Evolutionary conservation across 2,113 vertebrate genomes (phyloP).

Genomic region (Sigmodon hispidus): DNA sequence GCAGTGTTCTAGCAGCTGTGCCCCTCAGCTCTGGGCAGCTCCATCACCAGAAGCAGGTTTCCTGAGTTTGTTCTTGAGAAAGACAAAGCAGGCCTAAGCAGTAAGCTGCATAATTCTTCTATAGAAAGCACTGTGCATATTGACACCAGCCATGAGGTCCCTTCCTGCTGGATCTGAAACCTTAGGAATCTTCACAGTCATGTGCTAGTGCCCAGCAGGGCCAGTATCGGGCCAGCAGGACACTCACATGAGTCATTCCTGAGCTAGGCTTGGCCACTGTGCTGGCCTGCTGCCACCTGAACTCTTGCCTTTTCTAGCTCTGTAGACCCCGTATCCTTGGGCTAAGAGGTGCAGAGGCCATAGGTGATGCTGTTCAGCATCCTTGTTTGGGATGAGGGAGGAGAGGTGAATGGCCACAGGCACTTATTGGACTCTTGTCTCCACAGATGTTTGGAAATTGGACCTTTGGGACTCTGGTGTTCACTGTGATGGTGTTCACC

Average conservation of each 20-base stretch:
- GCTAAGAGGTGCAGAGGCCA: neutral
- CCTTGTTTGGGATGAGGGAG: neutral
- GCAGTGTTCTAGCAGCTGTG: neutral
- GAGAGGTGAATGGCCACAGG: rapidly evolving
- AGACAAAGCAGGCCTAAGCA: rapidly evolving
- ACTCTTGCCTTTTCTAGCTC: neutral
- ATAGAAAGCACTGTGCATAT: neutral
- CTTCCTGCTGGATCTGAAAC: neutral
- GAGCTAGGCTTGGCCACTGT: neutral
- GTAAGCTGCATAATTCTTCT: rapidly evolving
- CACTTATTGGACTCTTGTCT: slow-evolving; percentile 55
- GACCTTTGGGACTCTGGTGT: slow-evolving; percentile 98
- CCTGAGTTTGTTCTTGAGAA: neutral
- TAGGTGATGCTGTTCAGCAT: neutral
- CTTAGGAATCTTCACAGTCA: neutral
- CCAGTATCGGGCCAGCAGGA: neutral
- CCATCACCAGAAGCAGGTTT: neutral
- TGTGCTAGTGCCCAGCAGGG: rapidly evolving
- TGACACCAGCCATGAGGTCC: neutral
- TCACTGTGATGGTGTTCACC: slow-evolving; percentile 96
- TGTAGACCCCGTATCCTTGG: neutral
- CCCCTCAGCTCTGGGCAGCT: neutral
- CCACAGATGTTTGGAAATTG: slow-evolving; percentile 97
- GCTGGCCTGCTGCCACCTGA: neutral
- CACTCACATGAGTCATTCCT: neutral